phyloP scores from a whole-genome alignment of 2,888 invertebrate genomes.

The Drosophila emarginata region DNA sequence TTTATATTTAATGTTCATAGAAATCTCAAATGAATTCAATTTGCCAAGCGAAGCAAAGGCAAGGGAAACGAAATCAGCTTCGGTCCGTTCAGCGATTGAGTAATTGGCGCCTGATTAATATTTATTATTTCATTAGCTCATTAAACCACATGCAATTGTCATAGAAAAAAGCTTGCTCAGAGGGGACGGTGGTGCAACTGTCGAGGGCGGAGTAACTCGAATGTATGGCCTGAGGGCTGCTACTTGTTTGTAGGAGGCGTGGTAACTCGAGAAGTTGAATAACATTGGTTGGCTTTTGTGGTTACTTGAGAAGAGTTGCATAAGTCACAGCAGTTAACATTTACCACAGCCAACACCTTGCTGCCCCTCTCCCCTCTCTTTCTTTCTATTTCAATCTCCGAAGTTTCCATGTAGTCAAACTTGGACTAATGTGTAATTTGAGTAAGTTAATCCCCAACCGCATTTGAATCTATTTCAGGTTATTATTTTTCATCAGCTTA shows the following conservation, averaged over 20 bases:
- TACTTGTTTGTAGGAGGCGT: slow-evolving; percentile 13
- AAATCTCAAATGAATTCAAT: not conserved
- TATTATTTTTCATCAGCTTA: slow-evolving; percentile 33
- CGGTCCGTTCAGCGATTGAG: slow-evolving; percentile 1
- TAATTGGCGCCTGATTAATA: slow-evolving; percentile 44
- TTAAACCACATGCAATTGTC: slow-evolving; percentile 32
- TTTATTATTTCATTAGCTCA: slow-evolving; percentile 51
- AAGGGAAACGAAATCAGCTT: slow-evolving; percentile 22
- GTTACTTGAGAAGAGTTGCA: slow-evolving; percentile 31
- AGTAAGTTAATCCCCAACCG: slow-evolving; percentile 32
- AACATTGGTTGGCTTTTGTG: slow-evolving; percentile 34
- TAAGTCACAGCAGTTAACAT: slow-evolving; percentile 20
- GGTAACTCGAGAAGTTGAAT: slow-evolving; percentile 35
- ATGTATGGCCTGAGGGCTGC: slow-evolving; percentile 29
- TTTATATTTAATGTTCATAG: slow-evolving; percentile 6
- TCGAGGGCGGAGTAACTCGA: slow-evolving; percentile 30
- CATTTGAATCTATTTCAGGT: slow-evolving; percentile 36
- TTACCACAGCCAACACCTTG: slow-evolving; percentile 5
- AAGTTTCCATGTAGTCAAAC: not conserved
- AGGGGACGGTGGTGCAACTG: not conserved
- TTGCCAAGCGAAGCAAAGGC: slow-evolving; percentile 21
- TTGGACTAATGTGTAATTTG: slow-evolving; percentile 23
- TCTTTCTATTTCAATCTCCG: not conserved
- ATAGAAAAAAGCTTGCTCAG: slow-evolving; percentile 2
- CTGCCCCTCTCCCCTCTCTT: not conserved